Evolutionary conservation across 2,888 invertebrate genomes (phyloP), one percentile per base, ranked within the genome.

Genomic region (Chymomyza amoena): DNA sequence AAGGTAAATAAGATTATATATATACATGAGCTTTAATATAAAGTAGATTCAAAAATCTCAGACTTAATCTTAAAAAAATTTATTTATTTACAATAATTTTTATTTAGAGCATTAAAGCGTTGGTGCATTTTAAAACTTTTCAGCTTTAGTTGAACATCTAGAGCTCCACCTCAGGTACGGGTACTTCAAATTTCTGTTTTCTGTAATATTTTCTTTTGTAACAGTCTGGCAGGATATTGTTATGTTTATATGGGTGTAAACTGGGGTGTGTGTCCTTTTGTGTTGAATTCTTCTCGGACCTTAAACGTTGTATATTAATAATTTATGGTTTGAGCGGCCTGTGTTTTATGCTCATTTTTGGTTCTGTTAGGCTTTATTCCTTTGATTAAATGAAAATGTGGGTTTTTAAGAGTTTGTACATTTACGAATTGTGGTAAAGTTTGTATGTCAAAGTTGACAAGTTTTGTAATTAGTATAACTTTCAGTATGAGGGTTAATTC

Each of bases 201-300:
- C 63, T 20, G 39, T 66, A 32, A 61, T 68, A 64, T 66, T 68
- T 70, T 70, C 64, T 66, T 67, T 25, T 67, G 62, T 60, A 59
- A 70, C 9, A 36, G 18, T n/a, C 25, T 13, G 67, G 68, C 79
- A 84, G 87, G 84, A 84, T 81, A 83, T 84, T 81, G 87, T 87
- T 83, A 84, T 87, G 76, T 72, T 81, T 81, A 81, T 32, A 84
- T 86, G 76, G 76, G 69, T 72, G 70, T 57, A 25, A 1, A 57
- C 4, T 18, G 56, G 61, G 7, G 45, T 61, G 16, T 39, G 61
- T 16, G n/a, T 57, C 28, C 25, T 28, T 61, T 15, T n/a, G n/a
- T 39, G 50, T 15, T 51, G 6, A 25, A 3, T 54, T 6, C 1
- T 54, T 15, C n/a, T 54, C 20, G 18, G 16, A 20, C 60, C 70